A percentile compares a stretch with the other conserved stretches of the same genome.
Conservation (phyloP, 2,797 vertebrate species). For the Capromys pilorides region DNA sequence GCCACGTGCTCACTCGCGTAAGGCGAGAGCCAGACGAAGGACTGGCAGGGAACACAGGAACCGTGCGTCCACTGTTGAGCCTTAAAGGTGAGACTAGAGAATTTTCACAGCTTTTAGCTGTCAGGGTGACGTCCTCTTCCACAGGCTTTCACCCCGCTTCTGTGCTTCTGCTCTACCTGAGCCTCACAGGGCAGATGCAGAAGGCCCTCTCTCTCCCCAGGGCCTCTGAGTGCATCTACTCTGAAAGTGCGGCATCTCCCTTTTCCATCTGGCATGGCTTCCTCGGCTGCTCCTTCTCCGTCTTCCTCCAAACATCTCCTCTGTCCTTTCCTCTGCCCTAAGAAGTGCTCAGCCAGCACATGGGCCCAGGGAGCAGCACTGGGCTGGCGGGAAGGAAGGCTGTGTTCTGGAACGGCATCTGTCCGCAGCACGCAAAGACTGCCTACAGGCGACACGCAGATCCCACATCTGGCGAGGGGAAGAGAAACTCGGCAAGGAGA, state of each 20-base stretch:
- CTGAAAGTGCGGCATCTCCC: neutral
- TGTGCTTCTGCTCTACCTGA: neutral
- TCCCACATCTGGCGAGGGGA: slow-evolving; percentile 33
- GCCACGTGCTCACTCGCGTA: neutral
- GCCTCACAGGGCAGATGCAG: neutral
- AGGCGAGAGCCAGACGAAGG: neutral
- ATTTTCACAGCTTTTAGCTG: neutral
- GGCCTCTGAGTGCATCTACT: neutral
- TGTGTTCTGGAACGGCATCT: slow-evolving; percentile 23
- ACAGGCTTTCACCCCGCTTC: neutral
- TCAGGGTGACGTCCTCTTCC: neutral
- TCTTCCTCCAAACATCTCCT: neutral
- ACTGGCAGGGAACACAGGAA: neutral
- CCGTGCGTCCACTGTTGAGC: neutral
- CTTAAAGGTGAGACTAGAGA: neutral
- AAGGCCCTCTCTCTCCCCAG: neutral
- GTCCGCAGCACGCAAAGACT: slow-evolving; percentile 22
- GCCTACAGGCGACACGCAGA: neutral
- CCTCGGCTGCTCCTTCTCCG: neutral
- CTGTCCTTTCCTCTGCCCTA: slow-evolving; percentile 40
- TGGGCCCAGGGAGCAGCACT: neutral
- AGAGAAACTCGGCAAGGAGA: neutral
- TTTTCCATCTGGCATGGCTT: neutral
- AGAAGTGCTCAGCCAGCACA: neutral
- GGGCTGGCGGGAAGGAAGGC: neutral